phyloP scores from a whole-genome alignment of 1,140 invertebrate genomes.

The Gonatopus flavifemur region DNA sequence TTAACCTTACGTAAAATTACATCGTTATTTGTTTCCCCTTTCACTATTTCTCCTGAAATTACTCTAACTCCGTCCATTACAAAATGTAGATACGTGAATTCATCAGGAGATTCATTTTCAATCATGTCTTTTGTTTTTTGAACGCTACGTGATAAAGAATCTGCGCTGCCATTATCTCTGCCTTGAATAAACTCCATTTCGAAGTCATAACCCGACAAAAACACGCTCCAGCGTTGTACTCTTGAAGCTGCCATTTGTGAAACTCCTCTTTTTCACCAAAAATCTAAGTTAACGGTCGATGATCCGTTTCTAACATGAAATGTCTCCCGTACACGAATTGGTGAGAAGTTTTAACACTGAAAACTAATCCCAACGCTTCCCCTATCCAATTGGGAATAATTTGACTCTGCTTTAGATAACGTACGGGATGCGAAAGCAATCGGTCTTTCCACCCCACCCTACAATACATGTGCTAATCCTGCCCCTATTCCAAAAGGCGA shows the following conservation, averaged over 20 bases:
- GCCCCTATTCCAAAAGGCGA: slow-evolving; percentile 44
- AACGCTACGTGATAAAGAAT: slow-evolving; percentile 40
- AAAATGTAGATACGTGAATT: not conserved
- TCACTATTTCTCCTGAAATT: not conserved
- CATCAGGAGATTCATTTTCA: not conserved
- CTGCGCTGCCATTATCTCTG: slow-evolving; percentile 46
- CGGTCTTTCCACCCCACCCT: too few species aligned
- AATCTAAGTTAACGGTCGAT: slow-evolving; percentile 28
- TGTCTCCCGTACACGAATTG: too few species aligned
- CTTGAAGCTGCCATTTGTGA: slow-evolving; percentile 32
- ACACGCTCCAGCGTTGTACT: slow-evolving; percentile 20
- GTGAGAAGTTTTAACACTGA: too few species aligned
- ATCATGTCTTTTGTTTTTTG: not conserved
- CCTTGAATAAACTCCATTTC: slow-evolving; percentile 18
- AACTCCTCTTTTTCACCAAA: slow-evolving; percentile 10
- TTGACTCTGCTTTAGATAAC: too few species aligned
- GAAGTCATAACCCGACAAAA: slow-evolving; percentile 14
- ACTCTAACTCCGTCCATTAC: not conserved
- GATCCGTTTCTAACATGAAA: too few species aligned
- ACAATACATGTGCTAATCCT: too few species aligned
- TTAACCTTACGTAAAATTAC: not conserved
- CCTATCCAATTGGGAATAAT: too few species aligned
- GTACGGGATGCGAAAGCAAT: too few species aligned
- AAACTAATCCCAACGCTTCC: too few species aligned
- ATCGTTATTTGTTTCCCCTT: not conserved